Percentiles rank a stretch among this genome's conserved stretches.
phyloP scores from a whole-genome alignment of 2,888 invertebrate species.

The Coleophora deauratella region DNA sequence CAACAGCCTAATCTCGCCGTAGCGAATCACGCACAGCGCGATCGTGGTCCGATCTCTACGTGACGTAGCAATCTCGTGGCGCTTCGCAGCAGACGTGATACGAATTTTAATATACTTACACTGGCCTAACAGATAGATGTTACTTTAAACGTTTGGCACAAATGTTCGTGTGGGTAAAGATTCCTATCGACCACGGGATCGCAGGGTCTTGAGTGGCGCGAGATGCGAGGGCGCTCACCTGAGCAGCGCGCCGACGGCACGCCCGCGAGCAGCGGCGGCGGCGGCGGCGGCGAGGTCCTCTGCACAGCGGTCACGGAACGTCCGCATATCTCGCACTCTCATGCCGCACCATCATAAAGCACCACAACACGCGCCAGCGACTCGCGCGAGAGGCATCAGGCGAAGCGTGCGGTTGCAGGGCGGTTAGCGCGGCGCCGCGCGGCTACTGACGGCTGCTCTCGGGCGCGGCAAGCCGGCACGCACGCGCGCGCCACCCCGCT shows the following conservation, averaged over 20 bases:
- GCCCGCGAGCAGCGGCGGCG: conserved; percentile 67
- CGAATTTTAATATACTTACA: no score
- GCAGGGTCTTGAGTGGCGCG: conserved; percentile 45
- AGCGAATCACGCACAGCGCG: no score
- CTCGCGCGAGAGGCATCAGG: conserved; percentile 56
- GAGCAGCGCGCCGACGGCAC: conserved; percentile 54
- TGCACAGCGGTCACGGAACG: conserved; percentile 59
- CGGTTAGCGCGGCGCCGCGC: conserved; percentile 43
- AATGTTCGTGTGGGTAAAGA: conserved; percentile 11
- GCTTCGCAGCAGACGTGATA: no score
- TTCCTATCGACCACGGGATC: conserved; percentile 61
- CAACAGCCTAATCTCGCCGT: no score
- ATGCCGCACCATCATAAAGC: conserved; percentile 70
- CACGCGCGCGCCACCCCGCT: conserved; percentile 39
- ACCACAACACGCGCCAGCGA: conserved; percentile 62
- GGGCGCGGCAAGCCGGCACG: conserved; percentile 54
- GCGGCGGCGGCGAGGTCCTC: conserved; percentile 40
- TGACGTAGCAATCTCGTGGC: no score
- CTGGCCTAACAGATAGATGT: no score
- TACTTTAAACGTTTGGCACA: no score
- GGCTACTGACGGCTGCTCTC: conserved; percentile 37
- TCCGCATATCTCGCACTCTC: conserved; percentile 67
- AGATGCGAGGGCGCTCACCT: conserved; percentile 64
- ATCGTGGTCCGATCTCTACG: no score
- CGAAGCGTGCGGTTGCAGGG: conserved; percentile 30